These are phyloP conservation scores for Pammene aurita DNA, from an alignment of 2,888 invertebrate species.

Conservation along the genomic window DNA sequence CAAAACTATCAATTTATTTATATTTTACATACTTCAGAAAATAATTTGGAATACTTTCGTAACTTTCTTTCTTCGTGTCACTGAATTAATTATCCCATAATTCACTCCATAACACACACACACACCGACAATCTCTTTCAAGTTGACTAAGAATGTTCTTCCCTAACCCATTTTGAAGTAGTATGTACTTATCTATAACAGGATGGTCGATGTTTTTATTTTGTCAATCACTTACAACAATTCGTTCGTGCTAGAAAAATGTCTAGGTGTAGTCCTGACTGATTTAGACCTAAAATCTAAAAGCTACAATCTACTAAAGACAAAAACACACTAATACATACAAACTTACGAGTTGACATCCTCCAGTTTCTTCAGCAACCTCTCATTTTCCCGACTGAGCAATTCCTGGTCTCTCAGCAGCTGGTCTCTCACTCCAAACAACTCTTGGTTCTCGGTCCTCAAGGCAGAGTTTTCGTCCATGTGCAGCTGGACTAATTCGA, in stretches of 20 bases:
- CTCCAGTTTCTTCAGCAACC: conserved; percentile 92
- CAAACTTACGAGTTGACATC: conserved; percentile 92
- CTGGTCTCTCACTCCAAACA: conserved; percentile 90
- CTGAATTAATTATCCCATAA: no score
- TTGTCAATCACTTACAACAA: not conserved
- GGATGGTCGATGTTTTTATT: no score
- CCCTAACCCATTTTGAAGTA: no score
- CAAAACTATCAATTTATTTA: no score
- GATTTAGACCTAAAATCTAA: not conserved
- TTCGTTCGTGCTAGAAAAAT: not conserved
- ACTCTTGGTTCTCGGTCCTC: conserved; percentile 92
- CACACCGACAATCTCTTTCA: no score
- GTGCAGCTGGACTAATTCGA: conserved; percentile 92
- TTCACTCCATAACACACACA: no score
- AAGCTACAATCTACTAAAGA: conserved; percentile 37
- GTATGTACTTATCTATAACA: no score
- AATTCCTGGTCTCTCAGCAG: conserved; percentile 94
- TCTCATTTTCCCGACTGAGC: conserved; percentile 95
- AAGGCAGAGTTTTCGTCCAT: conserved; percentile 91
- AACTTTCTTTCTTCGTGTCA: no score
- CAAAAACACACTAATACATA: conserved; percentile 75
- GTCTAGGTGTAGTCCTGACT: no score
- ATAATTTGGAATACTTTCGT: no score
- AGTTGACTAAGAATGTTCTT: no score
- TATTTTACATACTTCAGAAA: no score